Evolutionary conservation across 2,888 invertebrate genomes (phyloP).

Genomic region (Caradrina clavipalpis): DNA sequence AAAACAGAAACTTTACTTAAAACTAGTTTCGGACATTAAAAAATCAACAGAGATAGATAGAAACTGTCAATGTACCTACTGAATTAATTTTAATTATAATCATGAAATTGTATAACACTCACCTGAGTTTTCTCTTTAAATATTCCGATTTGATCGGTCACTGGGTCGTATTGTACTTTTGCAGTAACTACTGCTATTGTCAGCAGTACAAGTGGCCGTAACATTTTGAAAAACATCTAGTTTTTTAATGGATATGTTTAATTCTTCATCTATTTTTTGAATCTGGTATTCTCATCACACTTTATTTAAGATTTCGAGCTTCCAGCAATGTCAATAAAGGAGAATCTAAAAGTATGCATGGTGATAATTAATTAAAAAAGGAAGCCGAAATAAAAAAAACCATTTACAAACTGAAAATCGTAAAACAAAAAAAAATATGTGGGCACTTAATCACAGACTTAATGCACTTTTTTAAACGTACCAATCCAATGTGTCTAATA

Average conservation of each 20-base stretch:
- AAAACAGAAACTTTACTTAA: too few relatives aligned
- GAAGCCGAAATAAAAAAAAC: too few relatives aligned
- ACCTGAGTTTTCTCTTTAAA: constrained; percentile 76
- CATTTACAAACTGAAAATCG: too few relatives aligned
- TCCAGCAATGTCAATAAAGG: background rate
- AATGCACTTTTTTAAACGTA: too few relatives aligned
- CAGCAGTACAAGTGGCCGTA: constrained; percentile 36
- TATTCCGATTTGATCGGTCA: constrained; percentile 74
- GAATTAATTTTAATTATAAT: background rate
- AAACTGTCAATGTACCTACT: background rate
- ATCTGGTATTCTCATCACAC: background rate
- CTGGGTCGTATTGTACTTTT: constrained; percentile 66
- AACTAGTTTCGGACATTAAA: too few relatives aligned
- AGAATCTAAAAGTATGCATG: too few relatives aligned
- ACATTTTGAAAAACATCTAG: constrained; percentile 87
- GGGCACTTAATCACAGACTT: too few relatives aligned
- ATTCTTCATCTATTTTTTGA: constrained; percentile 2
- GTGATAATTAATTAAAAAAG: too few relatives aligned
- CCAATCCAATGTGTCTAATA: too few relatives aligned
- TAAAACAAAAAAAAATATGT: too few relatives aligned
- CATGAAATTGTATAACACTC: constrained; percentile 40
- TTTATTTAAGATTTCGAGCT: background rate
- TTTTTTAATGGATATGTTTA: background rate
- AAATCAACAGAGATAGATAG: too few relatives aligned
- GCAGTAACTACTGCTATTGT: constrained; percentile 50